phyloP scores from a whole-genome alignment of 1,140 invertebrate species.

The Sipha flava region DNA sequence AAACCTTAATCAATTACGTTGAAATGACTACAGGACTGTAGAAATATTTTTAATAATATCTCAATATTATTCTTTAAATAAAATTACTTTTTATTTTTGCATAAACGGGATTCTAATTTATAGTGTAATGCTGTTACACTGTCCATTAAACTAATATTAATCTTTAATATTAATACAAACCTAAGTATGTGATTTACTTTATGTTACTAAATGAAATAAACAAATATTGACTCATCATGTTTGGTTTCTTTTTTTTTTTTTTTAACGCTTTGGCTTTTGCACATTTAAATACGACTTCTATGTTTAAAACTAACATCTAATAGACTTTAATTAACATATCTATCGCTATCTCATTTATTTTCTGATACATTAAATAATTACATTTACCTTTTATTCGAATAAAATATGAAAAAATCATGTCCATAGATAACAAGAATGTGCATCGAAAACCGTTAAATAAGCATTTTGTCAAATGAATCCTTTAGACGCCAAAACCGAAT shows the following conservation, averaged over 20 bases:
- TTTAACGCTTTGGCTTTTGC: neutral
- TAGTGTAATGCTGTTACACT: neutral
- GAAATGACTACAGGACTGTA: neutral
- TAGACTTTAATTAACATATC: neutral
- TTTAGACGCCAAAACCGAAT: neutral
- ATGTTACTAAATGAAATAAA: neutral
- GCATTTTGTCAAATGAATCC: neutral
- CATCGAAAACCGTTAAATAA: slow-evolving; percentile 15
- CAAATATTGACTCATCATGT: neutral
- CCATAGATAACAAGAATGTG: neutral
- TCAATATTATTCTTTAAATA: neutral
- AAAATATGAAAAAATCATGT: neutral
- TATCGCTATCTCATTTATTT: neutral
- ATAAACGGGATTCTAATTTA: neutral
- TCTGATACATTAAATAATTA: neutral
- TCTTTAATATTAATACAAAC: neutral
- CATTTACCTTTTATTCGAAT: neutral
- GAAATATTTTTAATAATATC: neutral
- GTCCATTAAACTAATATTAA: neutral
- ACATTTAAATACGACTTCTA: neutral
- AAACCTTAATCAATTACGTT: neutral
- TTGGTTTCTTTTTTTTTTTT: neutral
- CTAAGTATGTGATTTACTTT: neutral
- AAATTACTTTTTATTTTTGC: neutral
- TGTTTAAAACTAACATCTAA: neutral